phyloP scores from a whole-genome alignment of 2,888 invertebrate genomes.

The Sturmia bella region DNA sequence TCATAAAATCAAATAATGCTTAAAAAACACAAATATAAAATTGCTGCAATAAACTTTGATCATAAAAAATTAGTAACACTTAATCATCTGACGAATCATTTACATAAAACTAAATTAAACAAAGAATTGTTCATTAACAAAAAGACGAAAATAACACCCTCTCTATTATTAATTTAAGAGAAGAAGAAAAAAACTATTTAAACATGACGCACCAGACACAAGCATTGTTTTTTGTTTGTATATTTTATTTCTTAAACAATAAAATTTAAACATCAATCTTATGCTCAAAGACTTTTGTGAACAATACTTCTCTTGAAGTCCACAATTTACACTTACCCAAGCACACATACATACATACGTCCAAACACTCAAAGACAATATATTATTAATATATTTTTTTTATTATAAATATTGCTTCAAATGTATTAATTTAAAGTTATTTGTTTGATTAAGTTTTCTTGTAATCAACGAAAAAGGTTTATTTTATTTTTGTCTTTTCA shows the following conservation, averaged over 20 bases:
- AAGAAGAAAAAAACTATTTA: constrained; percentile 38
- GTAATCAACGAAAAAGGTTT: constrained; percentile 17
- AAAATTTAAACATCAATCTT: constrained; percentile 64
- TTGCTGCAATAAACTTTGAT: constrained; percentile 47
- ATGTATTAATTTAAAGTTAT: constrained; percentile 23
- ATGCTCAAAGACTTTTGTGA: constrained; percentile 13
- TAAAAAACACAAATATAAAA: background rate
- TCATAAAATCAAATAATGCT: constrained; percentile 48
- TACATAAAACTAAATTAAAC: constrained; percentile 63
- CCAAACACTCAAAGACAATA: background rate
- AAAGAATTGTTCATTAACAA: constrained; percentile 33
- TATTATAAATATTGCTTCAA: background rate
- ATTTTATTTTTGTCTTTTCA: constrained; percentile 8
- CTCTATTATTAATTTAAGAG: constrained; percentile 54
- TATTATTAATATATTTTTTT: background rate
- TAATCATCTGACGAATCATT: constrained; percentile 65
- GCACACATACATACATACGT: background rate
- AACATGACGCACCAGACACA: constrained; percentile 44
- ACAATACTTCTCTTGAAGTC: constrained; percentile 54
- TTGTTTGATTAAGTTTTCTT: constrained; percentile 13
- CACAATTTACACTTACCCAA: constrained; percentile 4
- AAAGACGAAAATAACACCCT: constrained; percentile 34
- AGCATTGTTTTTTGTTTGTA: constrained; percentile 22
- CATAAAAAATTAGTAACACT: constrained; percentile 67
- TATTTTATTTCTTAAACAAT: constrained; percentile 46